Percentiles rank a stretch among this genome's conserved stretches.
Evolutionary conservation across 2,888 invertebrate species (phyloP).

Genomic region (Drosophila kambysellisi): DNA sequence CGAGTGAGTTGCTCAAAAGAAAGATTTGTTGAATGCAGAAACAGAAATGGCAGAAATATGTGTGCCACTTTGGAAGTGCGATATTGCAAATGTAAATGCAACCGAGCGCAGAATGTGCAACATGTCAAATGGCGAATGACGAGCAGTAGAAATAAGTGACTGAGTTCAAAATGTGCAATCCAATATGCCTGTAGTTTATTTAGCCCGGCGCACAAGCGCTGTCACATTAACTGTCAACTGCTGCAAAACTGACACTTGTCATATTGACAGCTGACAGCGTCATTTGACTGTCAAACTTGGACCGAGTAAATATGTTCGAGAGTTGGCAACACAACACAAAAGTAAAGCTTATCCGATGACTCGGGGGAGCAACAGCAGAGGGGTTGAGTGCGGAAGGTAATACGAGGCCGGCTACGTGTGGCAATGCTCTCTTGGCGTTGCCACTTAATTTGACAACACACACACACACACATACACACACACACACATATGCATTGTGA

Average conservation of each 20-base stretch:
- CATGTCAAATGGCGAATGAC: conserved; percentile 25
- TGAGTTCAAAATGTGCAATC: conserved; percentile 63
- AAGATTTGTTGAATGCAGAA: not conserved
- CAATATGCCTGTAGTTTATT: conserved; percentile 80
- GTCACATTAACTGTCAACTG: conserved; percentile 82
- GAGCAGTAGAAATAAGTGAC: conserved; percentile 8
- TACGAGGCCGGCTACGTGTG: conserved; percentile 47
- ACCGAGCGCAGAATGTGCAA: conserved; percentile 22
- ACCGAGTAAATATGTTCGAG: conserved; percentile 50
- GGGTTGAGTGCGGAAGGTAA: not conserved
- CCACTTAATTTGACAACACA: conserved; percentile 72
- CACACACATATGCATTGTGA: conserved; percentile 18
- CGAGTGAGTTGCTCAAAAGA: conserved; percentile 5
- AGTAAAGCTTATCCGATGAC: conserved; percentile 19
- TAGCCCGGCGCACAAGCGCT: conserved; percentile 74
- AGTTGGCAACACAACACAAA: conserved; percentile 34
- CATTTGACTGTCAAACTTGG: conserved; percentile 82
- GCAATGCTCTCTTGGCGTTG: conserved; percentile 71
- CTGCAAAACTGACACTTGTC: conserved; percentile 83
- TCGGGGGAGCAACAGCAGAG: not conserved
- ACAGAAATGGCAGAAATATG: not conserved
- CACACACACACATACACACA: conserved; percentile 31
- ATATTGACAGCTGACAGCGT: conserved; percentile 84
- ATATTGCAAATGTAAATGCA: conserved; percentile 11
- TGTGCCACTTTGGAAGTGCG: conserved; percentile 6